These are phyloP conservation scores for Reinhardtius hippoglossoides DNA, from an alignment of 2,113 vertebrate genomes.

Conservation along the genomic window DNA sequence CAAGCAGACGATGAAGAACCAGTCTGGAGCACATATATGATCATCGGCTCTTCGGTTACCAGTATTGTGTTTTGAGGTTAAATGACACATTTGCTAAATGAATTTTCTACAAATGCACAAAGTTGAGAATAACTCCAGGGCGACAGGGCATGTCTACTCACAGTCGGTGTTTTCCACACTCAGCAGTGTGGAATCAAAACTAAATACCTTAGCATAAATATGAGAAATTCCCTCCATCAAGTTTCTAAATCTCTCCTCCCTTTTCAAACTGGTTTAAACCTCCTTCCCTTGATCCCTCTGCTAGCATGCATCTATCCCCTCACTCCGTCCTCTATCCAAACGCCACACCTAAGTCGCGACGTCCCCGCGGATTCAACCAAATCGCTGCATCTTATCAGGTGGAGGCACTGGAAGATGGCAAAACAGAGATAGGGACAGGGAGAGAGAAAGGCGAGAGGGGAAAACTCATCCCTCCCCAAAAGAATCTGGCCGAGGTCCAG, in stretches of 20 bases:
- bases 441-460: constrained; percentile 10
- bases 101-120: constrained; percentile 25
- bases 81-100: background rate
- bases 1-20: constrained; percentile 46
- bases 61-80: constrained; percentile 9
- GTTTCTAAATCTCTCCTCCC: constrained; percentile 39
- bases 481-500: constrained; percentile 80
- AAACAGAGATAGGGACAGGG: constrained; percentile 48
- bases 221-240: constrained; percentile 54
- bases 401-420: constrained; percentile 69
- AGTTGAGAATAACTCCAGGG: background rate
- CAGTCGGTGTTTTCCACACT: constrained; percentile 63
- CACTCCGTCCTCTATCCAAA: constrained; percentile 38
- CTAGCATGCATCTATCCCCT: constrained; percentile 42
- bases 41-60: background rate
- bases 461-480: constrained; percentile 82
- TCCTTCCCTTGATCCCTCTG: constrained; percentile 38
- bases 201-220: constrained; percentile 50
- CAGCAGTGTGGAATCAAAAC: constrained; percentile 37
- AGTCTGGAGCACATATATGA: constrained; percentile 35
- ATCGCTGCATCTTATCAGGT: constrained; percentile 65
- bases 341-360: constrained; percentile 41
- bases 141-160: constrained; percentile 31
- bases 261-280: constrained; percentile 35
- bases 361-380: constrained; percentile 40